These are phyloP conservation scores for Solenopsis invicta DNA, from an alignment of 1,140 invertebrate species.

Conservation along the genomic window DNA sequence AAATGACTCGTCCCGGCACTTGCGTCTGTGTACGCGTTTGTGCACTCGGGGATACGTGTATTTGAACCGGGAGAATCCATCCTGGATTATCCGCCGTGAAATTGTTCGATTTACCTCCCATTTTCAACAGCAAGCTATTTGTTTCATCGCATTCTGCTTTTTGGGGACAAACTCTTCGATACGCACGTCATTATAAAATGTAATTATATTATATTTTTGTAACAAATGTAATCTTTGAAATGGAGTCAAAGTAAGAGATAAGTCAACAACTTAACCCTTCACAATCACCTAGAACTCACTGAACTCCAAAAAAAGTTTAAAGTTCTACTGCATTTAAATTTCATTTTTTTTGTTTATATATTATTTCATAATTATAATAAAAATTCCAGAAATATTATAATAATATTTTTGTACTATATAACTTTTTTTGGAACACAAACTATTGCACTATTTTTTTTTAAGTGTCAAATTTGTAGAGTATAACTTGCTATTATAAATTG, in stretches of 20 bases:
- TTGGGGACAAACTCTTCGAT: conserved; percentile 19
- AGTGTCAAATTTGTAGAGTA: too few species aligned
- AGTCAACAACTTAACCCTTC: not conserved
- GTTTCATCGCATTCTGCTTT: conserved; percentile 62
- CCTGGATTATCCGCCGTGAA: conserved; percentile 83
- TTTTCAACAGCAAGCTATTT: conserved; percentile 78
- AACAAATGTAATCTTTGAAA: not conserved
- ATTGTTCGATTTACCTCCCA: conserved; percentile 83
- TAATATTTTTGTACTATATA: too few species aligned
- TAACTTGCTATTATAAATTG: too few species aligned
- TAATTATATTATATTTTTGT: conserved; percentile 43
- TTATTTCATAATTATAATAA: too few species aligned
- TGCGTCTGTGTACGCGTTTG: conserved; percentile 4
- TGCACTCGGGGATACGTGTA: conserved; percentile 20
- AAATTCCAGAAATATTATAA: too few species aligned
- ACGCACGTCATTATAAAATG: conserved; percentile 42
- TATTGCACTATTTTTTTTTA: too few species aligned
- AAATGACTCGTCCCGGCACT: conserved; percentile 75
- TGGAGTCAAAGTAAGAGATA: not conserved
- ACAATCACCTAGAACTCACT: too few species aligned
- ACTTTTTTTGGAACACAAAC: too few species aligned
- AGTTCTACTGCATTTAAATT: too few species aligned
- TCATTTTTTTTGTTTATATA: too few species aligned
- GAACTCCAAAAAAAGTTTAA: too few species aligned
- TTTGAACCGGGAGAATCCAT: conserved; percentile 73